Base-by-base conservation (phyloP, 53 echinoderm and acorn worm genomes). In the Glandiceps talaboti region DNA sequence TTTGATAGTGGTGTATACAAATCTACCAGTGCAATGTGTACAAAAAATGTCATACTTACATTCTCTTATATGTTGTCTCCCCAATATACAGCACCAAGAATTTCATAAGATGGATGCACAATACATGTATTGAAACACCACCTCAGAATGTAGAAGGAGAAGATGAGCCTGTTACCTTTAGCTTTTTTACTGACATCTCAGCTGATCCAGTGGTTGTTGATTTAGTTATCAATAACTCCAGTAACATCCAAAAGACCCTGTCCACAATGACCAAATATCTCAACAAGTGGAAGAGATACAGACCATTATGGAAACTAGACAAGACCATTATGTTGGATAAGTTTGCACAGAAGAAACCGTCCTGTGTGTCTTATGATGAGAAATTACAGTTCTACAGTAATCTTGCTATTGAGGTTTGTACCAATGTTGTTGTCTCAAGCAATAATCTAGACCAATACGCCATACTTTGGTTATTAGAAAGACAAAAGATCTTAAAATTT, bases 241-340 rank as follows among this genome's bases (percentile, higher is more conserved):
- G 77, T 32, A 75, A 84, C 83, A 92, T 95, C 85, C 92, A 92
- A 85, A 96, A 92, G 79, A 90, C 87, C 12, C 91, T 96, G 32
- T 90, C 84, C 27, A 92, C 81, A 73, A 88, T 90, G 79, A 93
- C 87, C 83, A 97, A 97, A 32, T 89, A 97, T 80, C 97, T 96
- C 83, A 91, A 79, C 86, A 96, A 92, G 77, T 99, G 99, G 99
- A 99, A 99, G 88, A 84, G 99, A 79, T 99, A 99, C 84, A 80
- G 99, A 30, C 99, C 99, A 25, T 86, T 99, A 0, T 99, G 99
- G 99, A 99, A 99, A 89, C 86, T 99, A 64, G 99, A 99, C 78
- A 99, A 99, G 86, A 99, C 91, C 79, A 99, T 99, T 45, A 99
- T 99, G 99, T 80, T 99, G 25, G 99, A 99, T 82, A 99, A 99